These are phyloP conservation scores for Neelides folsomi DNA, from an alignment of 2,888 invertebrate genomes.

Conservation along the genomic window DNA sequence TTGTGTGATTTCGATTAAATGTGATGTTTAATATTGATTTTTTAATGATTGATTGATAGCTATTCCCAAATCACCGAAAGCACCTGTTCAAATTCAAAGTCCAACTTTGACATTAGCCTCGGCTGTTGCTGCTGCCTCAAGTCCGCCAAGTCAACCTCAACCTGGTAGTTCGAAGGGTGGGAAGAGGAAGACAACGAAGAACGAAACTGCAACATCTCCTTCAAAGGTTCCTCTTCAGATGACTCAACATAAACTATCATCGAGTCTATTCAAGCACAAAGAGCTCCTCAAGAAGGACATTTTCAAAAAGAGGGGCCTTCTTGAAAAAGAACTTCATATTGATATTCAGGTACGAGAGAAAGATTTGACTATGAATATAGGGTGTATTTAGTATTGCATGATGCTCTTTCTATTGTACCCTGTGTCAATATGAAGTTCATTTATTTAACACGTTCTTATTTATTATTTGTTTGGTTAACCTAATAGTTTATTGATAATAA, in stretches of 20 bases:
- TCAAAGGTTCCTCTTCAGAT: background rate
- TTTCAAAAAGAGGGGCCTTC: constrained; percentile 69
- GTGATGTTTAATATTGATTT: no score
- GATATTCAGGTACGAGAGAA: constrained; percentile 58
- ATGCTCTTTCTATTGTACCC: background rate
- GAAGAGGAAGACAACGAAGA: background rate
- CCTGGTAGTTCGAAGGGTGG: background rate
- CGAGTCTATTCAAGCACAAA: constrained; percentile 63
- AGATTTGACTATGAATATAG: background rate
- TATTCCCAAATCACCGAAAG: background rate
- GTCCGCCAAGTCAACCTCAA: background rate
- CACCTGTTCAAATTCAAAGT: background rate
- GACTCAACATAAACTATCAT: constrained; percentile 9
- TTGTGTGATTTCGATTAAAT: no score
- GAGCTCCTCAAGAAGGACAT: constrained; percentile 87
- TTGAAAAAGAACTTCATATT: constrained; percentile 76
- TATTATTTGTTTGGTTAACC: no score
- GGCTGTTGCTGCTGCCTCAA: background rate
- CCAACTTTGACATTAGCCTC: constrained; percentile 1
- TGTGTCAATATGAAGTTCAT: no score
- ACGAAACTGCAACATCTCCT: background rate
- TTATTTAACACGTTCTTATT: no score
- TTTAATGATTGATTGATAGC: background rate
- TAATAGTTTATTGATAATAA: no score
- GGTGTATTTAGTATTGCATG: background rate